Conservation (phyloP, 2,113 vertebrate species). For the Stigmatopora nigra region DNA sequence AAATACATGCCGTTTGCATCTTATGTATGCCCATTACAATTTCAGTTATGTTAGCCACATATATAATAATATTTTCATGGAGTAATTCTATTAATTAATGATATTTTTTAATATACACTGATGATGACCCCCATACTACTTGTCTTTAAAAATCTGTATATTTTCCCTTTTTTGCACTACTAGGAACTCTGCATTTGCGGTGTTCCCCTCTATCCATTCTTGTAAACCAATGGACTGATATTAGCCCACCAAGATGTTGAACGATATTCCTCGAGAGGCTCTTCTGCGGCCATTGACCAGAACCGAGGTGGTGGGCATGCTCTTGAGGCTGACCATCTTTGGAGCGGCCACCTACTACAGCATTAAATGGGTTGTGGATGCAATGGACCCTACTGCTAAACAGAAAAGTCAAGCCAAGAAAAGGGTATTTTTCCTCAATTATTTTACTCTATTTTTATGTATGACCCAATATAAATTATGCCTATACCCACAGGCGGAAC, state of each 20-base stretch:
- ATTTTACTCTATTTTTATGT: not conserved
- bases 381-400: constrained; percentile 71
- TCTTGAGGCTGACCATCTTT: constrained; percentile 71
- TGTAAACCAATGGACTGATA: constrained; percentile 55
- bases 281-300: constrained; percentile 67
- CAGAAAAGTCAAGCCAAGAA: constrained; percentile 75
- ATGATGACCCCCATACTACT: no score
- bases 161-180: no score
- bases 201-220: not conserved
- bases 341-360: constrained; percentile 73
- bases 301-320: constrained; percentile 67
- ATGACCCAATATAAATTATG: not conserved
- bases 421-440: constrained; percentile 39
- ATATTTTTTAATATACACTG: no score
- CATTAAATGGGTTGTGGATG: constrained; percentile 75
- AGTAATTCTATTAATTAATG: no score
- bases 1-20: no score
- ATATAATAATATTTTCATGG: no score
- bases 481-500: constrained; percentile 61
- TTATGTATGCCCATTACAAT: no score
- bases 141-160: no score
- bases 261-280: constrained; percentile 67
- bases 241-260: constrained; percentile 49
- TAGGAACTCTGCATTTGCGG: not conserved
- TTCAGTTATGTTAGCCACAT: no score